Evolutionary conservation across 2,888 invertebrate species (phyloP).

Genomic region (Crocallis elinguaria): DNA sequence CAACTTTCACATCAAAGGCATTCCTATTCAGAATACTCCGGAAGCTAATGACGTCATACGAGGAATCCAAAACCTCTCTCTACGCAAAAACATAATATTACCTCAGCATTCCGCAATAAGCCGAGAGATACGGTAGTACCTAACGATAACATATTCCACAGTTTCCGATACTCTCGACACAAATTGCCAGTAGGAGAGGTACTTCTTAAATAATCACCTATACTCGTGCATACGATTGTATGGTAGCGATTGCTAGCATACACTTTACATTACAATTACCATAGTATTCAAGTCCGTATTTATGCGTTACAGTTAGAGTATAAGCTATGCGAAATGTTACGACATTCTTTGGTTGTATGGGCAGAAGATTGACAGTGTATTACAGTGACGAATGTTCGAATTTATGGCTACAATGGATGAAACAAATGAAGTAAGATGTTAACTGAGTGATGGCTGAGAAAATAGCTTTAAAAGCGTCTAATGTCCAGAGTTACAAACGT

Average conservation of each 20-base stretch:
- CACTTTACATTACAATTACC: constrained; percentile 37
- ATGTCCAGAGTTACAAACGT: too few species aligned
- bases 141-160: constrained; percentile 25
- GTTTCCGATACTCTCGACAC: constrained; percentile 36
- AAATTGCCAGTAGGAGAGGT: constrained; percentile 30
- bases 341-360: constrained; percentile 6
- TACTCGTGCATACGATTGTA: constrained; percentile 26
- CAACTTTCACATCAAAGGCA: constrained; percentile 17
- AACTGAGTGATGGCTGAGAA: too few species aligned
- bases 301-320: constrained; percentile 36
- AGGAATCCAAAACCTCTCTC: constrained; percentile 23
- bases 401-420: too few species aligned
- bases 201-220: constrained; percentile 35
- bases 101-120: constrained; percentile 25
- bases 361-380: background rate
- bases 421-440: too few species aligned
- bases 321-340: constrained; percentile 27
- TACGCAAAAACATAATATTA: constrained; percentile 28
- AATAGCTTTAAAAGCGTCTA: background rate
- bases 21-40: constrained; percentile 19
- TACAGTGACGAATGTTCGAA: constrained; percentile 2
- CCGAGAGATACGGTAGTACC: constrained; percentile 13
- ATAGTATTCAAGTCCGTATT: constrained; percentile 34
- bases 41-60: constrained; percentile 20
- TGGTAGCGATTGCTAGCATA: constrained; percentile 6